A percentile compares a stretch with the other conserved stretches of the same genome.
phyloP scores from a whole-genome alignment of 2,113 vertebrate genomes.

The Cygnus atratus region DNA sequence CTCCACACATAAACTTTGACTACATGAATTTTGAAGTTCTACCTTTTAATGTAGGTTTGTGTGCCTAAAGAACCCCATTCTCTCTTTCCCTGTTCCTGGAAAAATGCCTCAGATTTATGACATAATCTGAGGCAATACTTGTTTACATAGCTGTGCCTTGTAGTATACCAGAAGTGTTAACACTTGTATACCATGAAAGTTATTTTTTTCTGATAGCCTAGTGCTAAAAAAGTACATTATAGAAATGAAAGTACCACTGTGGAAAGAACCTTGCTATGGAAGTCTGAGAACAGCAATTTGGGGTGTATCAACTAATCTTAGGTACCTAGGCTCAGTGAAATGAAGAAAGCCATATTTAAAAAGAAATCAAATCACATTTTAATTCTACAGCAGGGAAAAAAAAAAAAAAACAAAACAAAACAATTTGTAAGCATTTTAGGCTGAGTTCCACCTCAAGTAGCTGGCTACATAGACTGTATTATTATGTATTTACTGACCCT shows the following conservation, averaged over 20 bases:
- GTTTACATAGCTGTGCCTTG: not conserved
- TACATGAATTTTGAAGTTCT: not conserved
- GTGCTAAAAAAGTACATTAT: not conserved
- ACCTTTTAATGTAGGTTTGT: not conserved
- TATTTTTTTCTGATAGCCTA: not conserved
- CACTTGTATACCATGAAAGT: not conserved
- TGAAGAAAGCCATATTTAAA: not conserved
- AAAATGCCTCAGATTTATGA: not conserved
- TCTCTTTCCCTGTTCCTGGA: not conserved
- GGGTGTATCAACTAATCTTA: not conserved
- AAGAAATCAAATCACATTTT: not conserved
- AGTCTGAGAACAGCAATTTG: not conserved
- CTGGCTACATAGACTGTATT: not conserved
- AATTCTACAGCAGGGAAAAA: not conserved
- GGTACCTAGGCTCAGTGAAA: not conserved
- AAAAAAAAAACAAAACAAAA: not conserved
- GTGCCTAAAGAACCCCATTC: not conserved
- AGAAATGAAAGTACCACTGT: not conserved
- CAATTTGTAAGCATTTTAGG: not conserved
- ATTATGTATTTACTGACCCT: constrained; percentile 76
- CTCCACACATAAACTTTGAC: not conserved
- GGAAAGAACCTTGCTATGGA: not conserved
- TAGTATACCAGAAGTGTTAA: not conserved
- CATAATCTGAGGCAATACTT: not conserved
- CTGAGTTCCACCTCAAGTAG: not conserved